phyloP scores from a whole-genome alignment of 2,888 invertebrate genomes.

The Acanthosoma haemorrhoidale region DNA sequence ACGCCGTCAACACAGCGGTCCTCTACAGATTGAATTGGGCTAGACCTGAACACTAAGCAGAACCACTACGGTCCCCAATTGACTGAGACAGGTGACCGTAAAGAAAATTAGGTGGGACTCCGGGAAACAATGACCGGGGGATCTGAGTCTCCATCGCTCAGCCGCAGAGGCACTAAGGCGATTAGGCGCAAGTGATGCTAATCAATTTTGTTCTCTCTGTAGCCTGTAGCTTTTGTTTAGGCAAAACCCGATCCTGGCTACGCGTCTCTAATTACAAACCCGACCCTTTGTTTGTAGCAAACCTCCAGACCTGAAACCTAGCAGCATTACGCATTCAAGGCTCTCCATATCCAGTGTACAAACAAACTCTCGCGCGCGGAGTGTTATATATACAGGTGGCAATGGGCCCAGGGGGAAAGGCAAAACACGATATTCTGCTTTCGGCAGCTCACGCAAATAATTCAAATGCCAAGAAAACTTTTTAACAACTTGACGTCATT shows the following conservation, averaged over 20 bases:
- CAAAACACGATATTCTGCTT: too few relatives aligned
- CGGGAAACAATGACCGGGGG: slow-evolving; percentile 1
- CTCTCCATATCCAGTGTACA: too few relatives aligned
- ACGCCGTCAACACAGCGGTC: too few relatives aligned
- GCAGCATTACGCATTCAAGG: neutral
- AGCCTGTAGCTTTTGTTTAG: neutral
- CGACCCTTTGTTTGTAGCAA: neutral
- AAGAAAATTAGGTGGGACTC: slow-evolving; percentile 1
- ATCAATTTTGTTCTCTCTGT: slow-evolving; percentile 1
- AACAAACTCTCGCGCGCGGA: too few relatives aligned
- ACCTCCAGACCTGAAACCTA: neutral
- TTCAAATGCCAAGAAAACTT: too few relatives aligned
- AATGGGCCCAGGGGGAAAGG: too few relatives aligned
- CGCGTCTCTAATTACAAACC: slow-evolving; percentile 8
- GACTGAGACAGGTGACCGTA: neutral
- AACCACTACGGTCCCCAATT: neutral
- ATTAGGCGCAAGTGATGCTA: slow-evolving; percentile 9
- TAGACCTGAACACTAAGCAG: neutral
- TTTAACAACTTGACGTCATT: too few relatives aligned
- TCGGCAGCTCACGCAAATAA: too few relatives aligned
- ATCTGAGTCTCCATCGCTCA: slow-evolving; percentile 4
- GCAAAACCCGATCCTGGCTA: neutral
- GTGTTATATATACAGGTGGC: too few relatives aligned
- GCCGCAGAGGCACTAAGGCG: neutral
- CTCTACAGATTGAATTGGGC: too few relatives aligned